Evolutionary conservation across 1,140 invertebrate genomes (phyloP).

Genomic region (Delia radicum): DNA sequence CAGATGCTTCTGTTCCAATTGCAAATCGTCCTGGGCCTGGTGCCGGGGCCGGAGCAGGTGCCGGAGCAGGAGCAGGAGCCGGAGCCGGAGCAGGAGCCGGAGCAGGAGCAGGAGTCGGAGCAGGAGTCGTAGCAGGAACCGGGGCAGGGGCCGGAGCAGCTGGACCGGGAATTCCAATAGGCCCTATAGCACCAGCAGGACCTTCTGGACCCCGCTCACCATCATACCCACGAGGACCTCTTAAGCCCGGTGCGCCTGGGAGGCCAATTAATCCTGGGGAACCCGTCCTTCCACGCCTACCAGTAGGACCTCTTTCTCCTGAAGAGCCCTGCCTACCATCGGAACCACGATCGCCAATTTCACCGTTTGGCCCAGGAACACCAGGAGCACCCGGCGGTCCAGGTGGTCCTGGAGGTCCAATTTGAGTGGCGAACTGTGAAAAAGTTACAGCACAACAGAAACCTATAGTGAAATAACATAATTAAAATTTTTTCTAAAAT

Average conservation of each 20-base stretch:
- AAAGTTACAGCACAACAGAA: background rate
- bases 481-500: no score
- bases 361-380: background rate
- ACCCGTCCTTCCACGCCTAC: conserved; percentile 25
- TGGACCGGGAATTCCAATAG: conserved; percentile 14
- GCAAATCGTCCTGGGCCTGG: background rate
- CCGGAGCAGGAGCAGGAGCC: background rate
- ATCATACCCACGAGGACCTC: background rate
- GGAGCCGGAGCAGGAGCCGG: conserved; percentile 19
- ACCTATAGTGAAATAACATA: background rate
- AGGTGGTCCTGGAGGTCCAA: conserved; percentile 28
- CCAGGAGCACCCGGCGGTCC: conserved; percentile 26
- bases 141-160: conserved; percentile 20
- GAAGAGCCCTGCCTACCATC: conserved; percentile 4
- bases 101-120: conserved; percentile 26
- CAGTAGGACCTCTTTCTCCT: conserved; percentile 23
- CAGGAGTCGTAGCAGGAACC: conserved; percentile 24
- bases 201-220: conserved; percentile 22
- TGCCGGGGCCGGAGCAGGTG: background rate
- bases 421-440: background rate
- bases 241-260: conserved; percentile 14
- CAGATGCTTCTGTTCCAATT: no score
- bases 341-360: background rate
- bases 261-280: background rate
- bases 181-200: conserved; percentile 6